Conservation (phyloP, 2,797 vertebrate species). For the Channa striata region DNA sequence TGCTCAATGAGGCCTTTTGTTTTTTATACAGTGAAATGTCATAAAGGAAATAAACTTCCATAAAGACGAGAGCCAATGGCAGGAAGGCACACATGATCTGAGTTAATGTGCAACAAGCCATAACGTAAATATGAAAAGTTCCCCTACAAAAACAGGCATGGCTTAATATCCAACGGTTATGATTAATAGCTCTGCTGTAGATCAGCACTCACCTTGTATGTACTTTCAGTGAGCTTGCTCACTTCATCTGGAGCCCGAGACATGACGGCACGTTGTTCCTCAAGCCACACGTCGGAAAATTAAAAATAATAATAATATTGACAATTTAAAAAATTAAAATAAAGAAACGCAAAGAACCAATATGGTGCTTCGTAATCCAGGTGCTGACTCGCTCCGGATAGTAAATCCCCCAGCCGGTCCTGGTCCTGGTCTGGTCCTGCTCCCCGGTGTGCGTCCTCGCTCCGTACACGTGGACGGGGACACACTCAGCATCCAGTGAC, state of each 20-base stretch:
- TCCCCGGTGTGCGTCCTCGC: conserved; percentile 28
- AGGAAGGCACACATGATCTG: neutral
- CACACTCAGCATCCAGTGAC: conserved; percentile 29
- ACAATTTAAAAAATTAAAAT: neutral
- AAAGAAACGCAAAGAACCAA: neutral
- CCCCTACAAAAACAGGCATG: neutral
- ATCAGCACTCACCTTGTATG: conserved; percentile 89
- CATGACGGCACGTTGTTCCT: conserved; percentile 79
- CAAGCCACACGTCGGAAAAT: conserved; percentile 3
- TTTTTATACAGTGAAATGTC: neutral
- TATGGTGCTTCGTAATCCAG: conserved; percentile 33
- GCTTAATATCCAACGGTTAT: too few species aligned
- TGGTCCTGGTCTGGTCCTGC: conserved; percentile 28
- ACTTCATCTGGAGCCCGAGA: conserved; percentile 91
- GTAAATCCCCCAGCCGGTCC: conserved; percentile 34
- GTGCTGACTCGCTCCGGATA: conserved; percentile 6
- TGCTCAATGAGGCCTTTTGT: neutral
- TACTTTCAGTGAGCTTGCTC: conserved; percentile 93
- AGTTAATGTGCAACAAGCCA: conserved; percentile 2
- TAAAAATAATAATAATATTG: too few species aligned
- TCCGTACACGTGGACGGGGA: conserved; percentile 34
- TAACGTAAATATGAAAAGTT: neutral
- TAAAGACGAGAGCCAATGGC: neutral
- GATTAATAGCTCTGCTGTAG: neutral
- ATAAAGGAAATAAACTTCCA: neutral